Base-by-base conservation (phyloP, 2,113 vertebrate genomes). In the Clinocottus analis region DNA sequence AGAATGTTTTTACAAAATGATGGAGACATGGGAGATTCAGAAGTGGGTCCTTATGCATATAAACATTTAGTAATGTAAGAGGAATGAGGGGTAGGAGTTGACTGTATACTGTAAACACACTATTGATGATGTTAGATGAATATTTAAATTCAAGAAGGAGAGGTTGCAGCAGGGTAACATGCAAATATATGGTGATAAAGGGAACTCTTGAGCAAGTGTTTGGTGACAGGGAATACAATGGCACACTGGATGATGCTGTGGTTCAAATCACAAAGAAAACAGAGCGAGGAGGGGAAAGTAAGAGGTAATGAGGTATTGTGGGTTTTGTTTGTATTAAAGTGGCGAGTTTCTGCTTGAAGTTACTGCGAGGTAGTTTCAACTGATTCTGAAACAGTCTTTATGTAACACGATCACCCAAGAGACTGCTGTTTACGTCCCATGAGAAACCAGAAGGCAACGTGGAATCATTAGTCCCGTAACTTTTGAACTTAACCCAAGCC, bases 221-320 rank as follows among this genome's bases (percentile, higher is more conserved):
- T 23, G 21, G 43, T 16, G 43, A 45, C 43, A 61, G 59, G 35
- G 12, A 63, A 39, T 39, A 37, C 21, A 63, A 33, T 21, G 19
- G 21, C 59, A 35, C 41, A 7, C 17, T 49, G 45, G 17, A 39
- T 25, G n/a, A 63, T 35, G 29, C 31, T 35, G 33, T 41, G n/a
- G 35, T 39, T 62, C 11, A 63, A 61, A 35, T 61, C 59, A 61
- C 27, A 33, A 31, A 16, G 59, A 61, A 37, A 61, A 61, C 56
- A 59, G 17, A 19, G 27, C 7, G 27, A 8, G 16, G 33, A 5
- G 31, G 35, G 17, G 10, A 61, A 12, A 49, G 45, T 49, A 9
- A 37, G n/a, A 37, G 19, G 10, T 16, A 59, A 59, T 11, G 8
- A 61, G 5, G 45, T 49, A 49, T 49, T 49, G 17, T n/a, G 10